These are phyloP conservation scores for Atlantisia rogersi DNA, from an alignment of 2,113 vertebrate species.

Conservation along the genomic window DNA sequence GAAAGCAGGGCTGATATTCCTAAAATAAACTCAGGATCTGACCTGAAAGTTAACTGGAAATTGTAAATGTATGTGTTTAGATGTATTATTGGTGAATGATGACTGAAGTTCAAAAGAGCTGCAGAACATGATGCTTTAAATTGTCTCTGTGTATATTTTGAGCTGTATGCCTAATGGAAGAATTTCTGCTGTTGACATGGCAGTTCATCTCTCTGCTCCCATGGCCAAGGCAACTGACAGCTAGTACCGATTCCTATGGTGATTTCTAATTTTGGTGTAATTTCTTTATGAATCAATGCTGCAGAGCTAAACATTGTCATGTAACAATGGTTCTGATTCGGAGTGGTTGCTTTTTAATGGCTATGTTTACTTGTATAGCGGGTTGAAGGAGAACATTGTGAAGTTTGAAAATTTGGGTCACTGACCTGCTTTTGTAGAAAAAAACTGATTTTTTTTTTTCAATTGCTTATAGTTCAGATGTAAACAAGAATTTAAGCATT, in stretches of 20 bases:
- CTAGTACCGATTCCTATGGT: neutral
- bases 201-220: neutral
- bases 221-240: neutral
- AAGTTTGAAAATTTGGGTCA: neutral
- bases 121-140: neutral
- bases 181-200: neutral
- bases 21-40: neutral
- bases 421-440: neutral
- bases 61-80: neutral
- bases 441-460: neutral
- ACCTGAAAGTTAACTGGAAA: slow-evolving; percentile 14
- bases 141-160: neutral
- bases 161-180: neutral
- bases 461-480: neutral
- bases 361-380: neutral
- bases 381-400: neutral
- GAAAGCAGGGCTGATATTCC: neutral
- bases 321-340: neutral
- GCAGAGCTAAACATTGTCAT: neutral
- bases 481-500: neutral
- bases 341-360: neutral
- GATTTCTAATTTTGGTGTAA: neutral
- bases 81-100: neutral
- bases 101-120: neutral
- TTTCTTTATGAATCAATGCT: neutral